phyloP scores from a whole-genome alignment of 2,797 vertebrate genomes.

The Periophthalmus magnuspinnatus region DNA sequence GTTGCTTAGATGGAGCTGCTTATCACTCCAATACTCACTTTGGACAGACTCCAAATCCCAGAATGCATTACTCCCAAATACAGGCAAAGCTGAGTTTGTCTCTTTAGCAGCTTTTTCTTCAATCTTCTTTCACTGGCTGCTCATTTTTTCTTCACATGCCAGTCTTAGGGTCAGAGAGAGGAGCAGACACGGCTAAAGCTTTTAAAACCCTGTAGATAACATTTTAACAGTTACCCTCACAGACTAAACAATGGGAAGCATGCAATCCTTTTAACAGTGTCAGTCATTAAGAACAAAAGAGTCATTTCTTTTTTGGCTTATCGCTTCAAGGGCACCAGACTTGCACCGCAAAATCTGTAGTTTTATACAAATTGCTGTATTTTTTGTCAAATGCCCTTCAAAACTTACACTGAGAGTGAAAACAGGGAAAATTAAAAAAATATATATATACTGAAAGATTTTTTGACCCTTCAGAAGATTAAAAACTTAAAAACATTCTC shows the following conservation, averaged over 20 bases:
- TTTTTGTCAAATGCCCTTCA: neutral
- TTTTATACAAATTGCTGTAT: neutral
- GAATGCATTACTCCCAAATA: conserved; percentile 35
- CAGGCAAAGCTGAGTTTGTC: conserved; percentile 46
- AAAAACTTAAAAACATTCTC: neutral
- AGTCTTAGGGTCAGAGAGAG: conserved; percentile 13
- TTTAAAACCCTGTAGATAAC: conserved; percentile 40
- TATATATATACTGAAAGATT: neutral
- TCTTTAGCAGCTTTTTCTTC: conserved; percentile 32
- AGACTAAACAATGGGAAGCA: conserved; percentile 34
- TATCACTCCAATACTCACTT: conserved; percentile 32
- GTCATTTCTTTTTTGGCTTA: conserved; percentile 31
- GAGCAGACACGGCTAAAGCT: conserved; percentile 11
- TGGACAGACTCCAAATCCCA: conserved; percentile 52
- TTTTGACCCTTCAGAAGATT: neutral
- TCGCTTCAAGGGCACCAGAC: neutral
- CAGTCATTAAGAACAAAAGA: conserved; percentile 51
- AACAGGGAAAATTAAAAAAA: neutral
- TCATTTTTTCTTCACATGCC: conserved; percentile 28
- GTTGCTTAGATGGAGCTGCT: conserved; percentile 44
- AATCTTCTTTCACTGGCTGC: conserved; percentile 13
- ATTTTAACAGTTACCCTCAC: conserved; percentile 52
- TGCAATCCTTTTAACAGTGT: conserved; percentile 46
- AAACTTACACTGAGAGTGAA: too few species aligned
- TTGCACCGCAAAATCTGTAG: conserved; percentile 13